A percentile compares a stretch with the other conserved stretches of the same genome.
Conservation (phyloP, 2,797 vertebrate genomes). For the Scyliorhinus canicula region DNA sequence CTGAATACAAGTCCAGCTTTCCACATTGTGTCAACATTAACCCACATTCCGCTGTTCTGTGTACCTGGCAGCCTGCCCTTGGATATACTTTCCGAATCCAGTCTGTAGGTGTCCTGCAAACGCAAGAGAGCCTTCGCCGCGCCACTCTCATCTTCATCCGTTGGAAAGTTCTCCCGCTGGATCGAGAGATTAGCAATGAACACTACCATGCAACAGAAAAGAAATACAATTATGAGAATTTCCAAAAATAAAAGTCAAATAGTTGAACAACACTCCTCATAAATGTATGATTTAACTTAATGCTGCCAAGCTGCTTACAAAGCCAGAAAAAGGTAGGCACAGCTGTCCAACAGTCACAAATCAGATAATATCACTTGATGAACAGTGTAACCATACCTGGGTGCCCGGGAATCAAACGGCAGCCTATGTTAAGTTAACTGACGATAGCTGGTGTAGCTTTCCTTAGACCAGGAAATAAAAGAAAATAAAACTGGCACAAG, state of each 20-base stretch:
- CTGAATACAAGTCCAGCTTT: neutral
- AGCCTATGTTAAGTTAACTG: neutral
- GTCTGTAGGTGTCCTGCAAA: conserved; percentile 89
- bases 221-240: neutral
- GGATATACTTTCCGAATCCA: conserved; percentile 84
- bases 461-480: neutral
- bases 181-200: conserved; percentile 87
- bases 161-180: conserved; percentile 86
- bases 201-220: conserved; percentile 54
- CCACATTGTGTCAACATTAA: neutral
- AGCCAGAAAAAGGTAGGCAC: neutral
- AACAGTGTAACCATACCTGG: neutral
- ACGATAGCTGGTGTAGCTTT: neutral
- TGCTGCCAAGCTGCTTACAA: neutral
- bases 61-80: conserved; percentile 83
- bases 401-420: neutral
- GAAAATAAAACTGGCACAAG: neutral
- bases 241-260: neutral
- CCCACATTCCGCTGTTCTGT: neutral
- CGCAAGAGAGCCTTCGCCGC: conserved; percentile 91
- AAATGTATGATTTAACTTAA: neutral
- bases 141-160: conserved; percentile 82
- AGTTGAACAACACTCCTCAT: neutral
- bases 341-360: neutral
- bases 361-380: neutral